Conservation (phyloP, 2,888 invertebrate species). For the Isotomurus palustris region DNA sequence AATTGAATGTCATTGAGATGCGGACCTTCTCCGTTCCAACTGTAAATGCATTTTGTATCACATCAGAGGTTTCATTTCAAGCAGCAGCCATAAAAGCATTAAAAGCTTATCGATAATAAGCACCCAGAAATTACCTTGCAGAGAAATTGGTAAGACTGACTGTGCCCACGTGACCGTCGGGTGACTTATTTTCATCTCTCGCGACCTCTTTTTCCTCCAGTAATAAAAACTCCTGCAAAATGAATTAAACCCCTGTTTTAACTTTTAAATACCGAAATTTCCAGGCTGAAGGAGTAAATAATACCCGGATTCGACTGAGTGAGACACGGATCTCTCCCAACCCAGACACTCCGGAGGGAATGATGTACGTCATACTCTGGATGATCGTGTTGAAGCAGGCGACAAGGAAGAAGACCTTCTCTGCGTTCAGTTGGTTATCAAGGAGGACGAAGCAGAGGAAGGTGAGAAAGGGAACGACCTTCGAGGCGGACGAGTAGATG, state of each 20-base stretch:
- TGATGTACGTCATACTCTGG: constrained; percentile 18
- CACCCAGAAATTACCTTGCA: too few relatives aligned
- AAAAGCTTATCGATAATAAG: too few relatives aligned
- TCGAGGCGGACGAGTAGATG: constrained; percentile 65
- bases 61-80: too few relatives aligned
- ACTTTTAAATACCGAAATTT: not conserved
- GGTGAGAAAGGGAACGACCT: constrained; percentile 43
- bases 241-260: not conserved
- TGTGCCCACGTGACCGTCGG: too few relatives aligned
- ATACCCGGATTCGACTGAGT: constrained; percentile 15
- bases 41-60: too few relatives aligned
- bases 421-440: constrained; percentile 56
- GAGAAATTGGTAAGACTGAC: too few relatives aligned
- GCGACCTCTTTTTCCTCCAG: not conserved
- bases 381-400: constrained; percentile 22
- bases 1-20: constrained; percentile 26
- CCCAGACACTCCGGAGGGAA: constrained; percentile 30
- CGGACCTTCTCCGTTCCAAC: constrained; percentile 32
- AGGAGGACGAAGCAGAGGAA: constrained; percentile 30
- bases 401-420: constrained; percentile 54
- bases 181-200: too few relatives aligned
- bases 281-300: not conserved
- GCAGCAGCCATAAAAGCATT: too few relatives aligned
- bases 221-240: not conserved
- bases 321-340: constrained; percentile 26